These are phyloP conservation scores for Trachythela sp. DNA, from an alignment of 64 coral and sea anemone genomes.

Conservation along the genomic window DNA sequence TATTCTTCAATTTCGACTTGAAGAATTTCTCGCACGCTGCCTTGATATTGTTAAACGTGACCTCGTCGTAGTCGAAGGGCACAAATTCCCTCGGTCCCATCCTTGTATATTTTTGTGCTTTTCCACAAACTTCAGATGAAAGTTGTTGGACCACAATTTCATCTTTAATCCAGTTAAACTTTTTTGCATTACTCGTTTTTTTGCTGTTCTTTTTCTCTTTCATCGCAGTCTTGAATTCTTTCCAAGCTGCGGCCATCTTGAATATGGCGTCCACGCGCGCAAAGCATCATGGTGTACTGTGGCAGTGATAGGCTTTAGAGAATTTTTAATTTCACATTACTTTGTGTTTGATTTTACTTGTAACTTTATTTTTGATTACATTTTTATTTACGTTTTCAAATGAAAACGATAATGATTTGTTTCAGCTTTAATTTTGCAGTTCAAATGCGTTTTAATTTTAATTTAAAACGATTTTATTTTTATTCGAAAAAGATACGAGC, in stretches of 20 bases:
- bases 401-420: not conserved
- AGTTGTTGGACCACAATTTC: not conserved
- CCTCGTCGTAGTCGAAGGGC: not conserved
- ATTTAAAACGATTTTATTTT: not conserved
- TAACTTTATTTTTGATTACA: not conserved
- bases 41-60: conserved; percentile 1
- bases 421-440: not conserved
- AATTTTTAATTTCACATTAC: not conserved
- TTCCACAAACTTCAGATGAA: not conserved
- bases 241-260: not conserved
- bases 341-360: not conserved
- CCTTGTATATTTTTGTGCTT: conserved; percentile 10
- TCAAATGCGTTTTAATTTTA: not conserved
- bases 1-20: not conserved
- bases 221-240: not conserved
- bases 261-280: not conserved
- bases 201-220: not conserved
- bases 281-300: conserved; percentile 10
- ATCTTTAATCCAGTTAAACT: not conserved
- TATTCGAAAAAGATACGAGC: not conserved
- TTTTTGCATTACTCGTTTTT: not conserved
- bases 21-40: not conserved
- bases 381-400: not conserved
- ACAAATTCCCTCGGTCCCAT: not conserved
- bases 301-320: not conserved